These are phyloP conservation scores for Drosophila grimshawi DNA, from an alignment of 1,140 invertebrate genomes.

Conservation along the genomic window DNA sequence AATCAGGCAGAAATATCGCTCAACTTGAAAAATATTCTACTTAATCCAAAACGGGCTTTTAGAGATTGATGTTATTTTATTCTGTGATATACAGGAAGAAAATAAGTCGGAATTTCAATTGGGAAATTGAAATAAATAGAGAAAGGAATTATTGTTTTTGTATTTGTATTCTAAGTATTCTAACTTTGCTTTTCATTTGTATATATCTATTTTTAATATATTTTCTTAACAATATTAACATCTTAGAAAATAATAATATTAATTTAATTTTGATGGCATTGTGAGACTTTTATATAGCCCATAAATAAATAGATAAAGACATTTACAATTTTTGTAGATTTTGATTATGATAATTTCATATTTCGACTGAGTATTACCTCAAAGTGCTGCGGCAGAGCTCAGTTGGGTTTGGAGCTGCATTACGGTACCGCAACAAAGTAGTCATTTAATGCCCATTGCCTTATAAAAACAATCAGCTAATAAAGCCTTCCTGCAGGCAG, in stretches of 20 bases:
- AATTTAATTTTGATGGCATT: too few species aligned
- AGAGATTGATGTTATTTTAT: neutral
- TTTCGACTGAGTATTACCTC: neutral
- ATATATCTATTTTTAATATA: too few species aligned
- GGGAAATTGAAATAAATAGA: too few species aligned
- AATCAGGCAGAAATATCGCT: slow-evolving; percentile 20
- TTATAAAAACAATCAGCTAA: slow-evolving; percentile 58
- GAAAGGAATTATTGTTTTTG: too few species aligned
- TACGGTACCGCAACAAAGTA: slow-evolving; percentile 49
- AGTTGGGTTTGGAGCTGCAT: slow-evolving; percentile 15
- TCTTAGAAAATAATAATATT: too few species aligned
- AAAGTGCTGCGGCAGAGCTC: neutral
- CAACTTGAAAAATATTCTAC: neutral
- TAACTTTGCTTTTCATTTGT: too few species aligned
- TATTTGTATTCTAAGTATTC: too few species aligned
- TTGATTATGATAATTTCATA: too few species aligned
- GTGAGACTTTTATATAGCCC: too few species aligned
- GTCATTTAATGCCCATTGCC: slow-evolving; percentile 60
- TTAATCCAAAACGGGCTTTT: neutral
- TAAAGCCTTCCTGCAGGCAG: slow-evolving; percentile 61
- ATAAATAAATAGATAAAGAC: too few species aligned
- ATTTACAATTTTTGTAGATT: too few species aligned
- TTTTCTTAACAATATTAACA: too few species aligned
- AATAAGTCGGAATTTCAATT: neutral
- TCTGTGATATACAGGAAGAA: neutral